Base-by-base conservation (phyloP, 2,888 invertebrate species). In the Acronicta leporina region DNA sequence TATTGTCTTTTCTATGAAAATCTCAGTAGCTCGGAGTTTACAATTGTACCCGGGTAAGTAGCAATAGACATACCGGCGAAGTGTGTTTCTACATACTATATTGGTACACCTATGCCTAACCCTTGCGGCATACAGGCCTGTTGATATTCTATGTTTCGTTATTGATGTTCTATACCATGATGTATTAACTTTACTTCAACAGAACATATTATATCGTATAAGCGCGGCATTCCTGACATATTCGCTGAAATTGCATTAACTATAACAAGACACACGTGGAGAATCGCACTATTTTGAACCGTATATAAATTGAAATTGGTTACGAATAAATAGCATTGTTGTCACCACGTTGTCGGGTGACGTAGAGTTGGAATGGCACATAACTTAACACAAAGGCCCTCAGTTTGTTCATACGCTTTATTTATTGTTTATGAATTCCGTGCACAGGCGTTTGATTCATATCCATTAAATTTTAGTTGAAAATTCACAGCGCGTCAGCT, bases 221-320 rank as follows among this genome's bases (percentile, higher is more conserved):
- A 67, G 43, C 51, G 40, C 71, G 40, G 45, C 65, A 40, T 45
- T 49, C 57, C 48, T 4, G 9, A 46, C 52, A 49, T 67, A 48
- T 51, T 30, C 16, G 20, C 33, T 42, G 42, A 65, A 68, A 68
- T 70, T 70, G 71, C 71, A 58, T 52, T 2, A 47, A 9, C 48
- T 30, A 7, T 63, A 63, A 46, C 70, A 44, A 44, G 64, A 64
- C 42, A 66, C 56, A 53, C 65, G 58, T 41, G 58, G 64, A 46
- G 35, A 46, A 58, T 53, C 42, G 49, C 42, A 45, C 48, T 38
- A 38, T 56, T 57, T 44, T 44, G 10, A 45, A 38, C 57, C 57
- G 65, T 58, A 71, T 58, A 71, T 58, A 68, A 58, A 59, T 71
- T 71, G 58, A 53, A 68, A 71, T 55, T 72, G 49, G 68, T 46